Evolutionary conservation across 2,113 vertebrate species (phyloP).

Genomic region (Cavia porcellus): DNA sequence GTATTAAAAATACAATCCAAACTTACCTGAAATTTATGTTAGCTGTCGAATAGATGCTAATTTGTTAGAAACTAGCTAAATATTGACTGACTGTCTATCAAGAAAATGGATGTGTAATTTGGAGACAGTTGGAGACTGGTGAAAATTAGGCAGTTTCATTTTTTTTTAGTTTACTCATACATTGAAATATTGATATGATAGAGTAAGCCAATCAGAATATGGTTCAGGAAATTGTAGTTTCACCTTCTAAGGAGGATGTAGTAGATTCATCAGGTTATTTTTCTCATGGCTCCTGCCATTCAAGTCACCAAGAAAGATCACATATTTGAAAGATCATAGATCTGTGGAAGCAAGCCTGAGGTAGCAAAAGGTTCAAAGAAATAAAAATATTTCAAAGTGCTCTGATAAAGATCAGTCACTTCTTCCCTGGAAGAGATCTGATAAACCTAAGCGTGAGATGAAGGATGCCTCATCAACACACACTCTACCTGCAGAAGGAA

Average conservation of each 20-base stretch:
- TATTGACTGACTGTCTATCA: background rate
- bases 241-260: background rate
- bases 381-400: background rate
- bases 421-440: background rate
- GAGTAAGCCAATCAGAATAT: background rate
- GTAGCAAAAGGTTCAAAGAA: background rate
- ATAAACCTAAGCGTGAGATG: background rate
- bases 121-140: background rate
- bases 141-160: background rate
- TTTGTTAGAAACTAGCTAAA: conserved; percentile 40
- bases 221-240: background rate
- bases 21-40: conserved; percentile 38
- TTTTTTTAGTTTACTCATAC: background rate
- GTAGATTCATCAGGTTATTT: background rate
- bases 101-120: background rate
- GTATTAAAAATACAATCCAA: background rate
- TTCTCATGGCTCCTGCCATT: background rate
- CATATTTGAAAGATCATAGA: background rate
- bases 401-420: background rate
- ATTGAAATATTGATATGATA: background rate
- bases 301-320: background rate
- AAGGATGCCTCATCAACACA: background rate
- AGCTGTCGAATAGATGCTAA: conserved; percentile 1
- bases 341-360: background rate
- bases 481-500: background rate